Percentiles rank a stretch among this genome's conserved stretches.
These are phyloP conservation scores for Entomyzon cyanotis DNA, from an alignment of 2,113 vertebrate genomes.

Conservation along the genomic window DNA sequence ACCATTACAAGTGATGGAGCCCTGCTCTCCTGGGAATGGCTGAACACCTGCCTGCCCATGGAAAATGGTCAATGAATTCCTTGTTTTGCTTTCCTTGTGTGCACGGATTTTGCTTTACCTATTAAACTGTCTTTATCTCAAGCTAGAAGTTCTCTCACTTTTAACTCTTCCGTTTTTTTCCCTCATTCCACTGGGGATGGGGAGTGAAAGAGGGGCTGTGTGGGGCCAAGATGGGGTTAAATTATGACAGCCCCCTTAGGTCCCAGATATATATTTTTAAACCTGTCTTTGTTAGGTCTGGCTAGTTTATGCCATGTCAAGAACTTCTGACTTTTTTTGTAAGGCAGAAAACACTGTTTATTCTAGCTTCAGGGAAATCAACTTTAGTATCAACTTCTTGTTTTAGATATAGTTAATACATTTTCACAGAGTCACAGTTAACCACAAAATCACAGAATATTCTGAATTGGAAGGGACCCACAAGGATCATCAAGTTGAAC, in stretches of 20 bases:
- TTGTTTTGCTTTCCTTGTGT: not conserved
- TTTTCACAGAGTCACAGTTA: not conserved
- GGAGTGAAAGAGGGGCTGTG: not conserved
- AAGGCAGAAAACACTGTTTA: not conserved
- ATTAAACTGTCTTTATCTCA: not conserved
- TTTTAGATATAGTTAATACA: not conserved
- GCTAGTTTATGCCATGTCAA: not conserved
- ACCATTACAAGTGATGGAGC: too few relatives aligned
- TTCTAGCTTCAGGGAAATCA: not conserved
- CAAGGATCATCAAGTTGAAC: not conserved
- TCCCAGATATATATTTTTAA: not conserved
- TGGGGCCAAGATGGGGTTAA: not conserved
- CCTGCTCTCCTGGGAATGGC: not conserved
- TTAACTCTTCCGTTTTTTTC: not conserved
- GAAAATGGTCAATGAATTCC: not conserved
- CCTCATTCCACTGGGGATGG: too few relatives aligned
- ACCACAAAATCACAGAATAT: not conserved
- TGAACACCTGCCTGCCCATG: not conserved
- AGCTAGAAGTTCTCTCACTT: not conserved
- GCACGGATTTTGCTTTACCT: not conserved
- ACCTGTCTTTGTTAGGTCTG: not conserved
- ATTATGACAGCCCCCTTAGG: not conserved
- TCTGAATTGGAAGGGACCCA: too few relatives aligned
- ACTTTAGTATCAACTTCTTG: not conserved
- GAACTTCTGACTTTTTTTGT: not conserved